Percentiles rank a stretch among this genome's conserved stretches.
These are phyloP conservation scores for Trachemys scripta DNA, from an alignment of 2,113 vertebrate genomes.

Conservation along the genomic window DNA sequence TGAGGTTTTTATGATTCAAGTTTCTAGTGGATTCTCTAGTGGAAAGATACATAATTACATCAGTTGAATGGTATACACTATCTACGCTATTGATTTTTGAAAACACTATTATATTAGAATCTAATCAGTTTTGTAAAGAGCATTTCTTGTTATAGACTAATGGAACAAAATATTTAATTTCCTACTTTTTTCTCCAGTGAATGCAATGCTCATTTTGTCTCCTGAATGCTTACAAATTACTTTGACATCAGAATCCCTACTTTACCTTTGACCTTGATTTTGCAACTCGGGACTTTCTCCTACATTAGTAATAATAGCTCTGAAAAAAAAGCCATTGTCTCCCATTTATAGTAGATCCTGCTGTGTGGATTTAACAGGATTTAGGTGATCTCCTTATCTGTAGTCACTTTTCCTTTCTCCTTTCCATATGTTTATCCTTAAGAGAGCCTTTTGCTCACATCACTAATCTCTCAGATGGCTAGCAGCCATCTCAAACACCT, in stretches of 20 bases:
- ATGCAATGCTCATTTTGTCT: neutral
- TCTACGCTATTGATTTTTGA: neutral
- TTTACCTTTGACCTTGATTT: slow-evolving; percentile 9
- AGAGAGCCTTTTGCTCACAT: neutral
- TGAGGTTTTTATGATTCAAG: neutral
- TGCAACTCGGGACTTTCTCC: neutral
- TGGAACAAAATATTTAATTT: neutral
- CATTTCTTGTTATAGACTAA: neutral
- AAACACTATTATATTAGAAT: neutral
- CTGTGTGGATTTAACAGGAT: neutral
- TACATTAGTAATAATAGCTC: neutral
- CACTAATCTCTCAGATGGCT: neutral
- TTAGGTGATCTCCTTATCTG: neutral
- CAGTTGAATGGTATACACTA: neutral
- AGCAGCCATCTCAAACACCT: neutral
- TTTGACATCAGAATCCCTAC: neutral
- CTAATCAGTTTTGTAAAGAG: neutral
- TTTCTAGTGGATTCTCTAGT: neutral
- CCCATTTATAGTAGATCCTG: neutral
- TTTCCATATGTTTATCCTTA: neutral
- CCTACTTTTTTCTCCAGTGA: neutral
- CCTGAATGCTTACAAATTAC: neutral
- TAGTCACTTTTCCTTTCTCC: neutral
- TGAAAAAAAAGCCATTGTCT: neutral
- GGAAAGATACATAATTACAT: slow-evolving; percentile 5